Evolutionary conservation across 2,888 invertebrate genomes (phyloP).

Genomic region (Diadegma fenestrale): DNA sequence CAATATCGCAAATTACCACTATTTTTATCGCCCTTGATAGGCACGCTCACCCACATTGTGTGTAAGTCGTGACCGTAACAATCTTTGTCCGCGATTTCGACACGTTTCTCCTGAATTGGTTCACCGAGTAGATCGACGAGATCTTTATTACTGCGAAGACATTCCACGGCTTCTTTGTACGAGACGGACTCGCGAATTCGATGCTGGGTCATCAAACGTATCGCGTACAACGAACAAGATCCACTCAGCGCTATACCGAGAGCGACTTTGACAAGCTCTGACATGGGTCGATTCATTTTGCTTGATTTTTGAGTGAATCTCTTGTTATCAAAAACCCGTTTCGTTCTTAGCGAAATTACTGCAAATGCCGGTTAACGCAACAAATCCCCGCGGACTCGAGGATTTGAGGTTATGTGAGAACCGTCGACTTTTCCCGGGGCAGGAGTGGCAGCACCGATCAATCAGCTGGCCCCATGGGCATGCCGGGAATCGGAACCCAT

Average conservation of each 20-base stretch:
- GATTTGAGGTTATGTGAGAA: slow-evolving; percentile 3
- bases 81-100: slow-evolving; percentile 86
- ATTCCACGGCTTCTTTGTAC: slow-evolving; percentile 88
- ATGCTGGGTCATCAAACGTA: slow-evolving; percentile 86
- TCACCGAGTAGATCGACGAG: slow-evolving; percentile 90
- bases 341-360: neutral
- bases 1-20: slow-evolving; percentile 85
- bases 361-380: neutral
- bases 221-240: slow-evolving; percentile 85
- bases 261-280: slow-evolving; percentile 88
- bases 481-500: neutral
- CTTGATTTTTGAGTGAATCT: slow-evolving; percentile 10
- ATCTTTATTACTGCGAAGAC: slow-evolving; percentile 87
- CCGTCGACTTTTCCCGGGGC: neutral
- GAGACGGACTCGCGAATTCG: slow-evolving; percentile 87
- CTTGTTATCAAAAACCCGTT: neutral
- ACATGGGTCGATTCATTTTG: slow-evolving; percentile 83
- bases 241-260: slow-evolving; percentile 88
- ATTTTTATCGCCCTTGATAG: slow-evolving; percentile 89
- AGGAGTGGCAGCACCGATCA: slow-evolving; percentile 38
- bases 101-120: slow-evolving; percentile 89
- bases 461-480: neutral
- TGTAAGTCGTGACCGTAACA: slow-evolving; percentile 86
- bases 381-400: neutral
- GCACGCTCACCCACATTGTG: slow-evolving; percentile 88